phyloP scores from a whole-genome alignment of 1,140 invertebrate genomes.

The Caenorhabditis elegans region DNA sequence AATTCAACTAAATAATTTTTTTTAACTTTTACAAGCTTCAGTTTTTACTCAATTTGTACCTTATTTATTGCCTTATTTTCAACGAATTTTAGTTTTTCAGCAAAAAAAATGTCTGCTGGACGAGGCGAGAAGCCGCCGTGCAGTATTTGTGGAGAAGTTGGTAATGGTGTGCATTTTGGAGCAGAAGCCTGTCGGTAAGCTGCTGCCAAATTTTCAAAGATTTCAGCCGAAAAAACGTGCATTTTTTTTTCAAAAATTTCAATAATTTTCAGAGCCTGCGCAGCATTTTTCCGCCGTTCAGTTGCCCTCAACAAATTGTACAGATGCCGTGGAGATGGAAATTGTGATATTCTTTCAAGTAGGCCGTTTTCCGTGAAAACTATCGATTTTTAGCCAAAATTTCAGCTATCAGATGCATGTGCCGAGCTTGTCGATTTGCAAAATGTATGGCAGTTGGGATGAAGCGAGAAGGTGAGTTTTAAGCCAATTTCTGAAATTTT shows the following conservation, averaged over 20 bases:
- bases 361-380: neutral
- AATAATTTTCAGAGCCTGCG: slow-evolving; percentile 30
- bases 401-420: slow-evolving; percentile 6
- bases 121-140: slow-evolving; percentile 16
- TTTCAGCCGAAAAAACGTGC: too few species aligned
- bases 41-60: too few species aligned
- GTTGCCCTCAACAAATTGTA: slow-evolving; percentile 33
- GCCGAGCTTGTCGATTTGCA: neutral
- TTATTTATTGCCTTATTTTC: too few species aligned
- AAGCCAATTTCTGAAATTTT: too few species aligned
- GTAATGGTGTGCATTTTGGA: slow-evolving; percentile 39
- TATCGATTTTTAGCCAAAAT: neutral
- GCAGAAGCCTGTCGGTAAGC: slow-evolving; percentile 2
- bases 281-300: slow-evolving; percentile 37
- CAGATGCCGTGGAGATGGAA: slow-evolving; percentile 13
- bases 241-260: too few species aligned
- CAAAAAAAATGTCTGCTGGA: too few species aligned
- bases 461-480: neutral
- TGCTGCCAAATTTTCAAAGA: too few species aligned
- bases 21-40: too few species aligned
- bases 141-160: slow-evolving; percentile 34
- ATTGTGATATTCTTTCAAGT: slow-evolving; percentile 29
- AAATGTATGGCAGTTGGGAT: neutral
- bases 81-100: too few species aligned
- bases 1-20: too few species aligned